These are phyloP conservation scores for Neoniphon sammara DNA, from an alignment of 2,797 vertebrate genomes.

Conservation along the genomic window DNA sequence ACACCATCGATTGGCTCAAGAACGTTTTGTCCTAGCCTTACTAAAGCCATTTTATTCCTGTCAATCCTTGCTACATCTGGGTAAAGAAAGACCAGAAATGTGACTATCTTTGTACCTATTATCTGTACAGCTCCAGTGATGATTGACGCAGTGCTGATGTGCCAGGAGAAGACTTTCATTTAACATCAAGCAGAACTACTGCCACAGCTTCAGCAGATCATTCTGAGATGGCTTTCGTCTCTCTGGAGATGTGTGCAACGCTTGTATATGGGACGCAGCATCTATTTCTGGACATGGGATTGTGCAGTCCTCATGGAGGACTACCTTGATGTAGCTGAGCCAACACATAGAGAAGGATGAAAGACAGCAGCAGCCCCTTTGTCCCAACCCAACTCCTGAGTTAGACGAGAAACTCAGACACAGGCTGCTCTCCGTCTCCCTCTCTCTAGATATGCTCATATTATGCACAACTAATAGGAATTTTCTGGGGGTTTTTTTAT, in stretches of 20 bases:
- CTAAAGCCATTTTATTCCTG: background rate
- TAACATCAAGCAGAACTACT: background rate
- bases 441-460: background rate
- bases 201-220: background rate
- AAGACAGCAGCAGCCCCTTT: background rate
- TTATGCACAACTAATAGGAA: background rate
- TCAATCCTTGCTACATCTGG: too few relatives aligned
- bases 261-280: constrained; percentile 4
- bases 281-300: constrained; percentile 7
- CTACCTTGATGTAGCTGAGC: background rate
- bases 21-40: background rate
- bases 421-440: background rate
- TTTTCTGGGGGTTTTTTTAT: too few relatives aligned
- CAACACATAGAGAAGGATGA: constrained; percentile 1
- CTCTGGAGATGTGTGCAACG: background rate
- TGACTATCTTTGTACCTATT: too few relatives aligned
- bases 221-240: constrained; percentile 1
- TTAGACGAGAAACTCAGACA: background rate
- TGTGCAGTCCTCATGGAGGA: background rate
- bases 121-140: background rate
- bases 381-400: background rate
- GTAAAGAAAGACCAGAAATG: too few relatives aligned
- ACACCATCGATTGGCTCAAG: background rate
- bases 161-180: background rate
- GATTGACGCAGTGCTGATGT: too few relatives aligned